Conservation (phyloP, 2,113 vertebrate genomes). For the Pteropus alecto region DNA sequence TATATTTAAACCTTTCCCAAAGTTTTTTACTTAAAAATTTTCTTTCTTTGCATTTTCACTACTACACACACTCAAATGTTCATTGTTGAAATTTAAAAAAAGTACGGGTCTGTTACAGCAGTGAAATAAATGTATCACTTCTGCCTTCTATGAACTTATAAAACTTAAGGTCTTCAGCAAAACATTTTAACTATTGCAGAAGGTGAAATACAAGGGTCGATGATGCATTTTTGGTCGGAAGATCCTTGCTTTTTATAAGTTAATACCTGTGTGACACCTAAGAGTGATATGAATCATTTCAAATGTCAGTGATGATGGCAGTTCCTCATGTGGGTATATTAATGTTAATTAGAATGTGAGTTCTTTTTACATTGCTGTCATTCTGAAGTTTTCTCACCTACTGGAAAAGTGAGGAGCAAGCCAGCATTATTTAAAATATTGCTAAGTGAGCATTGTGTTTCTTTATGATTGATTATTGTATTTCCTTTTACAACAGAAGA, state of each 20-base stretch:
- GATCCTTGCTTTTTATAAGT: background rate
- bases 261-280: constrained; percentile 17
- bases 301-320: constrained; percentile 42
- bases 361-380: constrained; percentile 42
- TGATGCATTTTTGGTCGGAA: constrained; percentile 21
- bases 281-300: constrained; percentile 31
- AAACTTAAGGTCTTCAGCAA: constrained; percentile 59
- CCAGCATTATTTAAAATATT: constrained; percentile 77
- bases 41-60: constrained; percentile 15
- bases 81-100: constrained; percentile 45
- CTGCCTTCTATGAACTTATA: constrained; percentile 57
- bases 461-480: constrained; percentile 80
- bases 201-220: constrained; percentile 20
- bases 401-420: constrained; percentile 60
- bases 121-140: constrained; percentile 45
- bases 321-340: constrained; percentile 24
- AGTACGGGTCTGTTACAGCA: background rate
- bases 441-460: constrained; percentile 77
- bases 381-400: background rate
- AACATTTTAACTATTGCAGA: constrained; percentile 25
- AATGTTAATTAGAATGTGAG: constrained; percentile 57
- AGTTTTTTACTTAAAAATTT: background rate
- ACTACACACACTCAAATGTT: background rate
- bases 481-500: constrained; percentile 80
- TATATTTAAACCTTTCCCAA: background rate